Base-by-base conservation (phyloP, 2,797 vertebrate species). In the Cuniculus paca region DNA sequence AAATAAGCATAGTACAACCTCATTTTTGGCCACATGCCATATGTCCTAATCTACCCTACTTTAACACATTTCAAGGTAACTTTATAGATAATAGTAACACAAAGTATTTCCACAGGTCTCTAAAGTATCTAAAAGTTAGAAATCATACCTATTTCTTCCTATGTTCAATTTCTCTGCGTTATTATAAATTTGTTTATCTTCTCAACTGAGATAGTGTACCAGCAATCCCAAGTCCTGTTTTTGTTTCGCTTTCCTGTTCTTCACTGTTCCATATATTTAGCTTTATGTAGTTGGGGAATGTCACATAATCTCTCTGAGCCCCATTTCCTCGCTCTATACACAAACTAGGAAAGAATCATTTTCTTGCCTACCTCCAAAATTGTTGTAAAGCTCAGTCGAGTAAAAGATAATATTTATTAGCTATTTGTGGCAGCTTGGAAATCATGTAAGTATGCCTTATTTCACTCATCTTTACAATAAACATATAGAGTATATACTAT, bases 341-440 rank as follows among this genome's bases (percentile, higher is more conserved):
- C 36, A 45, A 92, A 83, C 75, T 52, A 52, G 16, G 50, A 61
- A 82, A 88, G 28, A 54, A 77, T 72, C 9, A 20, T 79, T 92
- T 86, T 88, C 52, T 94, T 54, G 48, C 60, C 60, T 84, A 65
- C n/a, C 90, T 87, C 31, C 19, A 91, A 88, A 88, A 91, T 28
- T 39, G 16, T 56, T 39, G 10, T 39, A 68, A 94, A 36, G 17
- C 12, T 88, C 79, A 89, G 39, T 74, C 58, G 9, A 45, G 39
- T 72, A 93, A 85, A 91, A 95, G 50, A 56, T 58, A 75, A 68
- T 42, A 6, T 56, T 54, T 90, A 61, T 70, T 61, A 78, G 31
- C 36, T 52, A 75, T 45, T 81, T 80, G 36, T 31, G 81, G 20
- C 13, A 93, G 58, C 8, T 10, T 54, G 86, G 28, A 26, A 72